These are phyloP conservation scores for Athene noctua DNA, from an alignment of 2,113 vertebrate species.

Conservation along the genomic window DNA sequence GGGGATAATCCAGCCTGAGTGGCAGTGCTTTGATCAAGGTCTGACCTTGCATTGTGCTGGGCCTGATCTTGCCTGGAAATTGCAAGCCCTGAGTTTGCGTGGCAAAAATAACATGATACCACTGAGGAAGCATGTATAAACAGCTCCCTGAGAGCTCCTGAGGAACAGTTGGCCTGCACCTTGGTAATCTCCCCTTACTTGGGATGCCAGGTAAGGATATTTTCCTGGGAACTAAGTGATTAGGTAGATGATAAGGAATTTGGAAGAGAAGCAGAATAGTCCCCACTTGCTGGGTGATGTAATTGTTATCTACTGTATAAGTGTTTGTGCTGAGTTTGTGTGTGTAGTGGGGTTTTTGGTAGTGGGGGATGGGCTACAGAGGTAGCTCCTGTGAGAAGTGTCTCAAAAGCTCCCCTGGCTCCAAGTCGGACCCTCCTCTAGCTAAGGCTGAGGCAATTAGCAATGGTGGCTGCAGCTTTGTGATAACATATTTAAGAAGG, in stretches of 20 bases:
- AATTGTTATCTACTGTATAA: neutral
- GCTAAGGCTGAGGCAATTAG: no score
- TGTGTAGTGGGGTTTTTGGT: no score
- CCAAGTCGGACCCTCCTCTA: no score
- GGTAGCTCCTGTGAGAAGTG: no score
- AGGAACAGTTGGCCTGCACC: neutral
- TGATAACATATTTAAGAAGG: no score
- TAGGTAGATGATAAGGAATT: neutral
- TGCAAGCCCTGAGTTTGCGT: neutral
- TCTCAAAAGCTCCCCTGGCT: no score
- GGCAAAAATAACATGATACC: rapidly evolving
- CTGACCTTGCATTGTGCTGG: neutral
- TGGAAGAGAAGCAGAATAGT: neutral
- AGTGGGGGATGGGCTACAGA: no score
- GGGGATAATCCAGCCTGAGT: neutral
- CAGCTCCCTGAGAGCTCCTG: neutral
- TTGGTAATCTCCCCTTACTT: neutral
- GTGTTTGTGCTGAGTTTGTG: no score
- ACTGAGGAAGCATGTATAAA: neutral
- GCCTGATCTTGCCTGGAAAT: neutral
- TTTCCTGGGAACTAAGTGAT: neutral
- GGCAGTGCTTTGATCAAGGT: neutral
- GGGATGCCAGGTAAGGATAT: neutral
- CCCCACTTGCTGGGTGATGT: neutral
- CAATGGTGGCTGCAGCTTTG: no score